These are phyloP conservation scores for Lindbergichthys nudifrons DNA, from an alignment of 2,797 vertebrate species.

Conservation along the genomic window DNA sequence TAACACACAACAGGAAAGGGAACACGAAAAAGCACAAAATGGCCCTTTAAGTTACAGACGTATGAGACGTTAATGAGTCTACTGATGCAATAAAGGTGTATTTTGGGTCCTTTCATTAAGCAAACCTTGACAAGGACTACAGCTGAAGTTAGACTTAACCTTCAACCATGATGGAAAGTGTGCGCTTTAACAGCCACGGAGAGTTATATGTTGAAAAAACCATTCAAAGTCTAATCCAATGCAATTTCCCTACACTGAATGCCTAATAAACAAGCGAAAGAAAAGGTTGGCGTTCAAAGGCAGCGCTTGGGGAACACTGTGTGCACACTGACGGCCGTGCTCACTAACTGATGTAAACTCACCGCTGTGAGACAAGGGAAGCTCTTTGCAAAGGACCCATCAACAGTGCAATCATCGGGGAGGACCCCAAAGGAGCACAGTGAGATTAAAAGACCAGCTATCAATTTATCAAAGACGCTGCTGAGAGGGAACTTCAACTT, in stretches of 20 bases:
- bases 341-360: conserved; percentile 40
- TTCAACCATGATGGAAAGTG: background rate
- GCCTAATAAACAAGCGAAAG: conserved; percentile 36
- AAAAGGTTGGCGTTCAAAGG: conserved; percentile 42
- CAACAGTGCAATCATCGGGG: conserved; percentile 69
- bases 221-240: conserved; percentile 17
- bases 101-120: background rate
- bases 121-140: background rate
- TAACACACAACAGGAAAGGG: no score
- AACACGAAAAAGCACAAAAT: no score
- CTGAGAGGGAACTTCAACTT: conserved; percentile 67
- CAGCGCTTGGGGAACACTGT: conserved; percentile 23
- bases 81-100: background rate
- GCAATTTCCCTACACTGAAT: conserved; percentile 17
- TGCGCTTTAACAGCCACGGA: background rate
- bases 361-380: conserved; percentile 62
- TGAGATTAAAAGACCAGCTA: conserved; percentile 72
- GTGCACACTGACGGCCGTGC: conserved; percentile 20
- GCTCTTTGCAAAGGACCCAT: conserved; percentile 60
- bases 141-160: background rate
- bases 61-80: background rate
- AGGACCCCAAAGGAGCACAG: conserved; percentile 60
- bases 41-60: background rate
- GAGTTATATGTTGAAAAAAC: background rate
- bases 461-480: conserved; percentile 73